Evolutionary conservation across 2,113 vertebrate species (phyloP).

Genomic region (Marmota monax): DNA sequence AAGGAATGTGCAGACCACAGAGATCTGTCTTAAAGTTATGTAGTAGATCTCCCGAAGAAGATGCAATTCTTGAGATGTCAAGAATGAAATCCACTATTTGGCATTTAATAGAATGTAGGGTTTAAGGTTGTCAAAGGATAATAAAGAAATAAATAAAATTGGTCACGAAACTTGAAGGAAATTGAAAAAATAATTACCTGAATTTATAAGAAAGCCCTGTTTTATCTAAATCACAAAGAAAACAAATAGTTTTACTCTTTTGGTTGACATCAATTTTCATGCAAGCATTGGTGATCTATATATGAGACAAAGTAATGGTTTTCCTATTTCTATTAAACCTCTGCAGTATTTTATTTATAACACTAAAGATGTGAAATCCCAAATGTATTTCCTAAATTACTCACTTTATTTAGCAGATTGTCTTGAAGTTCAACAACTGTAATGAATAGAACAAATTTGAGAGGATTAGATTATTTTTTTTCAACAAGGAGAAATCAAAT

Average conservation of each 20-base stretch:
- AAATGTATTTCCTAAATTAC: slow-evolving; percentile 47
- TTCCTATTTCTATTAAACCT: slow-evolving; percentile 33
- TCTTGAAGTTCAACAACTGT: neutral
- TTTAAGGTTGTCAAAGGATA: neutral
- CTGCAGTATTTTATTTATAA: slow-evolving; percentile 51
- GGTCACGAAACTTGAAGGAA: neutral
- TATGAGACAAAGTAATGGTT: slow-evolving; percentile 40
- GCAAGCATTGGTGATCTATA: neutral
- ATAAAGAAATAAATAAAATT: neutral
- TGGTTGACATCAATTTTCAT: neutral
- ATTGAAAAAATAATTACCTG: neutral
- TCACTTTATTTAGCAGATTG: slow-evolving; percentile 53
- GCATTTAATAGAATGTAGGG: neutral
- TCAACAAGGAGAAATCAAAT: slow-evolving; percentile 72
- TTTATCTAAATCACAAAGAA: neutral
- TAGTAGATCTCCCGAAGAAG: neutral
- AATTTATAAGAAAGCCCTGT: neutral
- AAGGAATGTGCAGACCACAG: neutral
- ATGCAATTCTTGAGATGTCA: neutral
- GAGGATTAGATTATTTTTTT: slow-evolving; percentile 18
- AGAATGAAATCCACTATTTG: neutral
- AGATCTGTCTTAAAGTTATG: neutral
- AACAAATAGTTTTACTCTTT: neutral
- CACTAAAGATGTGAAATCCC: slow-evolving; percentile 21
- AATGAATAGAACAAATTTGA: slow-evolving; percentile 57